A percentile compares a stretch with the other conserved stretches of the same genome.
These are phyloP conservation scores for Caenorhabditis angaria DNA, from an alignment of 2,888 invertebrate genomes.

Conservation along the genomic window DNA sequence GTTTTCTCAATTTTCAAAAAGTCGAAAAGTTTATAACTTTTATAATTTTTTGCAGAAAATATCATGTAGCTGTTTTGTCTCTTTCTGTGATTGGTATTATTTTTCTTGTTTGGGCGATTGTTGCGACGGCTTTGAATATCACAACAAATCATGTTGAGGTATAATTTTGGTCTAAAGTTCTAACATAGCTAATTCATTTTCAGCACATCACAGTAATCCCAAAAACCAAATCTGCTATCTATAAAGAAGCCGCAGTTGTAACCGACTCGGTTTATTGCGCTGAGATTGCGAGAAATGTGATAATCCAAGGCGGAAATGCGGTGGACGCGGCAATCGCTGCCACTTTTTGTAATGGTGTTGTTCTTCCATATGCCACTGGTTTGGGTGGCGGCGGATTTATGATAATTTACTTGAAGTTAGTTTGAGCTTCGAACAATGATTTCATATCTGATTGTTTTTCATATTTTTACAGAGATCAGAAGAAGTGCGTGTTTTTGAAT, in stretches of 20 bases:
- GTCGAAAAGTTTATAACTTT: background rate
- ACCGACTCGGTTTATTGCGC: slow-evolving; percentile 71
- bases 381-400: slow-evolving; percentile 89
- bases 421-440: background rate
- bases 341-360: slow-evolving; percentile 85
- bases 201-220: slow-evolving; percentile 17
- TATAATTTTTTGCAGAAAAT: slow-evolving; percentile 29
- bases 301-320: slow-evolving; percentile 78
- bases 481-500: slow-evolving; percentile 71
- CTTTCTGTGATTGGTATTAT: slow-evolving; percentile 23
- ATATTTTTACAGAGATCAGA: slow-evolving; percentile 20
- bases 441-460: background rate
- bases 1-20: slow-evolving; percentile 9
- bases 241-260: slow-evolving; percentile 58
- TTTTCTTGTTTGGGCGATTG: slow-evolving; percentile 35
- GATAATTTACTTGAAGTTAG: slow-evolving; percentile 80
- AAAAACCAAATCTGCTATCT: slow-evolving; percentile 14
- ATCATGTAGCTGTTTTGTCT: slow-evolving; percentile 24
- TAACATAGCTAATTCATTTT: background rate
- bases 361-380: slow-evolving; percentile 86
- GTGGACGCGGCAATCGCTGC: slow-evolving; percentile 88
- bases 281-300: slow-evolving; percentile 77
- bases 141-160: slow-evolving; percentile 14
- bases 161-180: background rate
- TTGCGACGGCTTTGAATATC: slow-evolving; percentile 24